phyloP scores from a whole-genome alignment of 2,797 vertebrate genomes.

The Tenualosa thibaudeaui region DNA sequence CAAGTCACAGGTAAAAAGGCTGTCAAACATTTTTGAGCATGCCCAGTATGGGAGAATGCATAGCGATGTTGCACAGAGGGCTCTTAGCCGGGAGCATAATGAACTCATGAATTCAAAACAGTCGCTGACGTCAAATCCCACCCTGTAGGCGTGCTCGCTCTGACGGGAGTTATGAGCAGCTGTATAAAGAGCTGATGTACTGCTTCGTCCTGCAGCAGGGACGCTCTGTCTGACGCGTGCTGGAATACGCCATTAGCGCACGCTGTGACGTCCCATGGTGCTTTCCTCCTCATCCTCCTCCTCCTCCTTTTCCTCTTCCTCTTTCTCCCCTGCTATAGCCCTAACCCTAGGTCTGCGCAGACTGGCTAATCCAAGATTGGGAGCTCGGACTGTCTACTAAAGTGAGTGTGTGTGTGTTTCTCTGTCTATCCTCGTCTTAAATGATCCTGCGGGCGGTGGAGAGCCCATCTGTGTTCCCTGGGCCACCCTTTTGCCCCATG shows the following conservation, averaged over 20 bases:
- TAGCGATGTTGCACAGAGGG: neutral
- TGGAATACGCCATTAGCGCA: neutral
- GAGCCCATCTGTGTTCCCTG: constrained; percentile 27
- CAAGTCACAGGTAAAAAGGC: neutral
- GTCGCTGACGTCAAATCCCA: neutral
- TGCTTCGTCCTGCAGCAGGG: neutral
- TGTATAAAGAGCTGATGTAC: neutral
- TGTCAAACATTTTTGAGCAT: neutral
- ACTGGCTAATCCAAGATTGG: neutral
- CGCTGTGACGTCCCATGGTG: neutral
- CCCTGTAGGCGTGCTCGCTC: neutral
- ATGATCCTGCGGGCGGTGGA: neutral
- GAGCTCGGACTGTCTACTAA: neutral
- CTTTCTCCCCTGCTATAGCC: neutral
- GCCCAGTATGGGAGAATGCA: neutral
- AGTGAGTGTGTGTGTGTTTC: neutral
- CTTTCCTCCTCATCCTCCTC: neutral
- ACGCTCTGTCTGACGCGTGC: neutral
- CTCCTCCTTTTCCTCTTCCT: neutral
- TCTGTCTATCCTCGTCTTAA: neutral
- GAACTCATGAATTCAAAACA: neutral
- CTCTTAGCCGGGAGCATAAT: neutral
- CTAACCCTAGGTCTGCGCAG: neutral
- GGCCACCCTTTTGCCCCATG: neutral
- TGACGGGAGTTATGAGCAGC: neutral